Conservation (phyloP, 1,140 invertebrate genomes). For the Magallana angulata region DNA sequence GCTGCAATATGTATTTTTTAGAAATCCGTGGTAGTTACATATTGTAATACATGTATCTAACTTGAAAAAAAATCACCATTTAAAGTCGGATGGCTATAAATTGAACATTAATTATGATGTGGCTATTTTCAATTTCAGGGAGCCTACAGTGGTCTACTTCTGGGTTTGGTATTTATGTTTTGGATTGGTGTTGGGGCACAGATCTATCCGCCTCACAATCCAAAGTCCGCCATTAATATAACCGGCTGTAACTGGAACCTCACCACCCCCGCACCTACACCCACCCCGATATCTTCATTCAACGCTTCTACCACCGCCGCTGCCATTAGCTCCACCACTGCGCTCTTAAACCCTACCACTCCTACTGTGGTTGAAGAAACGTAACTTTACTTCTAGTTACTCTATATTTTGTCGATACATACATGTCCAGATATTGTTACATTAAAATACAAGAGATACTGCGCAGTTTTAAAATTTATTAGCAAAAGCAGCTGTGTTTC, state of each 20-base stretch:
- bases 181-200: constrained; percentile 93
- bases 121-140: constrained; percentile 82
- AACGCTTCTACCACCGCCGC: constrained; percentile 17
- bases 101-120: too few species aligned
- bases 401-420: too few species aligned
- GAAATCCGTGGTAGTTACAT: too few species aligned
- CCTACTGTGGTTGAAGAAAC: background rate
- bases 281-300: background rate
- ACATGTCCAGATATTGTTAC: too few species aligned
- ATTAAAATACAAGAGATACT: too few species aligned
- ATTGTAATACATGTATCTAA: too few species aligned
- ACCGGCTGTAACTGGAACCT: constrained; percentile 70
- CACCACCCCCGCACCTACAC: constrained; percentile 36
- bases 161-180: constrained; percentile 86
- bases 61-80: too few species aligned
- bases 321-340: background rate
- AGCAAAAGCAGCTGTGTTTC: too few species aligned
- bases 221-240: constrained; percentile 80
- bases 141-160: constrained; percentile 86
- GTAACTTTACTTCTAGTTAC: background rate
- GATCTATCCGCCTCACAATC: constrained; percentile 83
- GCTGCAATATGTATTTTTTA: too few species aligned
- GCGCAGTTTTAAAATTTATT: too few species aligned
- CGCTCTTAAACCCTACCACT: background rate
- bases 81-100: too few species aligned